Evolutionary conservation across 2,797 vertebrate genomes (phyloP).

Genomic region (Hoplostethus atlanticus): DNA sequence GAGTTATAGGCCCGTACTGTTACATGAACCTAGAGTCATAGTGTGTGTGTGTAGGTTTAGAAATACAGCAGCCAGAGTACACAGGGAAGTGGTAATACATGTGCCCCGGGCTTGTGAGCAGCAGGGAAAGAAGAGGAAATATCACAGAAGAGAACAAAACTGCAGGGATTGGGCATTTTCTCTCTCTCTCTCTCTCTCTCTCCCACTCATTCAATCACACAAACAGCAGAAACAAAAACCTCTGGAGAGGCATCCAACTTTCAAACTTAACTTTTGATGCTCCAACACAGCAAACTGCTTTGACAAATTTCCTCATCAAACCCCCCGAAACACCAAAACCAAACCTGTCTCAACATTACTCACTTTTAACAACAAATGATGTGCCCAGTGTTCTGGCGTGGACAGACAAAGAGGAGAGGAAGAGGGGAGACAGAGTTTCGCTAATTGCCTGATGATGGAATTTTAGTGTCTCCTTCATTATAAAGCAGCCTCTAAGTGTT

Average conservation of each 20-base stretch:
- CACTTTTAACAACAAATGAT: conserved; percentile 55
- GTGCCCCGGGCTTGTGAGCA: conserved; percentile 21
- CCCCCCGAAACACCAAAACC: conserved; percentile 58
- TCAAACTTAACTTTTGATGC: conserved; percentile 22
- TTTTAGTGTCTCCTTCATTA: conserved; percentile 86
- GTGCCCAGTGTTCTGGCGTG: conserved; percentile 24
- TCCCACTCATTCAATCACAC: neutral
- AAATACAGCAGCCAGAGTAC: conserved; percentile 16
- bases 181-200: conserved; percentile 4
- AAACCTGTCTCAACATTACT: conserved; percentile 50
- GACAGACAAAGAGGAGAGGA: conserved; percentile 42
- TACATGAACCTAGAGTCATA: conserved; percentile 17
- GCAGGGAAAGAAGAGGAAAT: conserved; percentile 36
- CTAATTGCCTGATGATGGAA: conserved; percentile 86
- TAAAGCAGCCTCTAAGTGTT: conserved; percentile 92
- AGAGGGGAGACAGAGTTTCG: conserved; percentile 61
- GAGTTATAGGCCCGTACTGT: conserved; percentile 22
- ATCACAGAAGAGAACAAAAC: conserved; percentile 32
- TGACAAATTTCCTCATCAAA: conserved; percentile 69
- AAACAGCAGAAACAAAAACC: conserved; percentile 7
- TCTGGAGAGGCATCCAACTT: conserved; percentile 28
- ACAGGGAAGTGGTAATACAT: conserved; percentile 31
- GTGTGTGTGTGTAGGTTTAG: conserved; percentile 18
- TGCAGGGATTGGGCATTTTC: neutral
- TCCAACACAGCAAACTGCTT: conserved; percentile 49